Percentiles rank a stretch among this genome's conserved stretches.
These are phyloP conservation scores for Peucedramus taeniatus DNA, from an alignment of 2,113 vertebrate species.

Conservation along the genomic window DNA sequence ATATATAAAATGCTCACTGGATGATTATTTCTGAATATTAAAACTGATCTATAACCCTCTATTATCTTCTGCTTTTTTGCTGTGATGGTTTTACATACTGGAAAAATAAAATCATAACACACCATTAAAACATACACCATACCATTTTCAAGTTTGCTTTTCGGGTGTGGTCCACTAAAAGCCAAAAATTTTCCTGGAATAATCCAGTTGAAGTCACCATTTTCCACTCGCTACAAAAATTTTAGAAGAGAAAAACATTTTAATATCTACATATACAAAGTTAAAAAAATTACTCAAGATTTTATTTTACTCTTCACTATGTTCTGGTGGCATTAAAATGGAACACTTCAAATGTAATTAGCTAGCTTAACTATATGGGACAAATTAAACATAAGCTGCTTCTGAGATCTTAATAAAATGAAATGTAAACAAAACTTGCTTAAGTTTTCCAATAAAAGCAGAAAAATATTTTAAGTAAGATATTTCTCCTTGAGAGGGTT, in stretches of 20 bases:
- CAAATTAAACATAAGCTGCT: neutral
- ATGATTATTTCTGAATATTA: neutral
- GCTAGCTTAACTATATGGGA: neutral
- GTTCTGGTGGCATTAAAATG: neutral
- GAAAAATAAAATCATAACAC: neutral
- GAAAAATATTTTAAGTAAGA: neutral
- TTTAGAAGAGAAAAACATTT: conserved; percentile 39
- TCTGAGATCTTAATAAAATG: neutral
- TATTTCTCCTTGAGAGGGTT: neutral
- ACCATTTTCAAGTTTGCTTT: conserved; percentile 97
- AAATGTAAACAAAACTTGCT: neutral
- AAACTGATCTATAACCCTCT: neutral
- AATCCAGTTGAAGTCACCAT: conserved; percentile 98
- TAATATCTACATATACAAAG: neutral
- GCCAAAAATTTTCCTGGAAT: conserved; percentile 92
- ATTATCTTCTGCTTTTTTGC: neutral
- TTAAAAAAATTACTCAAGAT: neutral
- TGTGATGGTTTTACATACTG: neutral
- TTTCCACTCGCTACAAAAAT: conserved; percentile 88
- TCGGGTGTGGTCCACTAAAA: conserved; percentile 96
- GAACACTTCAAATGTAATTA: neutral
- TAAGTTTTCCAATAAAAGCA: neutral
- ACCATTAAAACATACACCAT: conserved; percentile 41
- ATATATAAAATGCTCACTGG: neutral
- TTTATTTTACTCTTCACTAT: neutral